Base-by-base conservation (phyloP, 2,888 invertebrate genomes). In the Cephus pulcher region DNA sequence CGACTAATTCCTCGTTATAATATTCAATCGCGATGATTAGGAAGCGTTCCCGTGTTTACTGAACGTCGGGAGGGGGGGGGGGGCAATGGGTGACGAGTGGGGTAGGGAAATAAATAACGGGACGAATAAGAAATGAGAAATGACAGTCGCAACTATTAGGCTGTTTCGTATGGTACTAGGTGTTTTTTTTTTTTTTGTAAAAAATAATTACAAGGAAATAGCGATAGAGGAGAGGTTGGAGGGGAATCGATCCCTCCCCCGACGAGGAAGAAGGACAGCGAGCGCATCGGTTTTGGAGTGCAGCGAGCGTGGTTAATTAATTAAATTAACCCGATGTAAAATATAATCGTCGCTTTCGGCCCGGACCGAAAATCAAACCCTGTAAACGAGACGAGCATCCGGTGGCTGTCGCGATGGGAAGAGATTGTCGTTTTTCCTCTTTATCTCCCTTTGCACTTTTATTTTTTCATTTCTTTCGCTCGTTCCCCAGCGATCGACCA, bases 1-100 rank as follows among this genome's bases (percentile, higher is more conserved):
- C 81, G 78, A 79, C 76, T 82, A 81, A 81, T 84, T 80, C 75
- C 71, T 80, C 80, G 83, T 84, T 83, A 81, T 83, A 82, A 75
- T 76, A 79, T 76, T 74, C 79, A 80, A 80, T 84, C 78, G 79
- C 78, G 75, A 34, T 23, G 34, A 71, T 71, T 71, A 71, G 30
- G 15, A 56, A 23, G 56, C 56, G 56, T 56, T 56, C 15, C 23
- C 23, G 56, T 56, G 56, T 56, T 56, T 15, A 15, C 15, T 15
- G 12, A 37, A 23, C 4, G 40, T 40, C 6, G 40, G 15, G 0
- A 6, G 15, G 12, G 1, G 30, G 30, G 15, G 15, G 4, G 33
- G 15, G 15, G 4, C 6, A 40, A 40, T 15, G 40, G 15, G 15
- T 2, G 40, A 40, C 15, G 40, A 12, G 35, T 1, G 35, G 35